These are phyloP conservation scores for Magallana gigas DNA, from an alignment of 1,140 invertebrate species.

Conservation along the genomic window DNA sequence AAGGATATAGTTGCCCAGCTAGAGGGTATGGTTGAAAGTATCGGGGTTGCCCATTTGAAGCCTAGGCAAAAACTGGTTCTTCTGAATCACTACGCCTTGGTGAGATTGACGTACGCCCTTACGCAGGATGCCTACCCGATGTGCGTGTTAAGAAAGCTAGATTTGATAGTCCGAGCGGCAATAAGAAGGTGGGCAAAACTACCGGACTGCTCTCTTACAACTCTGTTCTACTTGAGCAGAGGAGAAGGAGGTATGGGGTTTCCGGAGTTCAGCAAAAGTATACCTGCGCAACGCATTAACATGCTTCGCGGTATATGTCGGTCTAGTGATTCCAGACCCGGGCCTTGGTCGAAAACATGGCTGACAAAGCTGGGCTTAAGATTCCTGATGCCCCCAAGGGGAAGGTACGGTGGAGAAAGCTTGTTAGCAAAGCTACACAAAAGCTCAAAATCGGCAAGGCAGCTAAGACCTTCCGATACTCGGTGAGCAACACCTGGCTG, in stretches of 20 bases:
- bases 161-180: too few relatives aligned
- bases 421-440: not conserved
- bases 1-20: not conserved
- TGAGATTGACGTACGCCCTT: too few relatives aligned
- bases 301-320: not conserved
- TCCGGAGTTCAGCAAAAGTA: conserved; percentile 31
- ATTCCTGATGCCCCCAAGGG: not conserved
- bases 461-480: not conserved
- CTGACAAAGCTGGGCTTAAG: conserved; percentile 1
- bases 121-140: too few relatives aligned
- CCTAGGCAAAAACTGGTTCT: conserved; percentile 40
- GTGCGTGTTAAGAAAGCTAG: too few relatives aligned
- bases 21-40: not conserved
- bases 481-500: conserved; percentile 12
- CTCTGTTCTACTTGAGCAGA: conserved; percentile 9
- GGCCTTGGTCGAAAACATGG: not conserved
- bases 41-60: not conserved
- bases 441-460: not conserved
- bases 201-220: conserved; percentile 6
- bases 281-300: conserved; percentile 42
- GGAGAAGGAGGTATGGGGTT: conserved; percentile 37
- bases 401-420: conserved; percentile 26
- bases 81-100: not conserved
- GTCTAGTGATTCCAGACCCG: not conserved
- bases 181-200: conserved; percentile 42